These are phyloP conservation scores for Pterois miles DNA, from an alignment of 2,797 vertebrate species.

Conservation along the genomic window DNA sequence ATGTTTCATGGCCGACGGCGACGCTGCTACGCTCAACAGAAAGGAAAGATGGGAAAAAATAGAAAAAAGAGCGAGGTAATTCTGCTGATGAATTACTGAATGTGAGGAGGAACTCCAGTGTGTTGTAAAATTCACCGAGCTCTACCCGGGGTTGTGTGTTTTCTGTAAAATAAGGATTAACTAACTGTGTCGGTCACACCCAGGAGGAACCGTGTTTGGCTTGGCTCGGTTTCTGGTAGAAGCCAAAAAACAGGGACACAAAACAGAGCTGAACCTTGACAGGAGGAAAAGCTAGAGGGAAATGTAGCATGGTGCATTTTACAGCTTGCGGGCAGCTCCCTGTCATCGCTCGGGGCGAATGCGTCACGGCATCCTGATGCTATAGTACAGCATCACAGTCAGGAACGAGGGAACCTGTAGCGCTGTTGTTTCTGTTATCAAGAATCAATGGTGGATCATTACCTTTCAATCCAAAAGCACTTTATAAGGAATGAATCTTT, in stretches of 20 bases:
- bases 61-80: background rate
- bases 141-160: slow-evolving; percentile 33
- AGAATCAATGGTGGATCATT: slow-evolving; percentile 27
- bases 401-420: background rate
- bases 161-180: slow-evolving; percentile 50
- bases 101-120: background rate
- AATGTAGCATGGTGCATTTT: slow-evolving; percentile 38
- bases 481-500: slow-evolving; percentile 35
- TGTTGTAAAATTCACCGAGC: slow-evolving; percentile 33
- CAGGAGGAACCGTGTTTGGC: slow-evolving; percentile 53
- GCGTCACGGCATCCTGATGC: slow-evolving; percentile 16
- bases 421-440: background rate
- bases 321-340: slow-evolving; percentile 22
- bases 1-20: slow-evolving; percentile 67
- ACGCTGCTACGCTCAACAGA: background rate
- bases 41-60: background rate
- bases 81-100: slow-evolving; percentile 32
- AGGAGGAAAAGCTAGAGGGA: slow-evolving; percentile 5
- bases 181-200: slow-evolving; percentile 49
- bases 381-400: background rate
- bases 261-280: slow-evolving; percentile 9
- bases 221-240: slow-evolving; percentile 46
- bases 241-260: slow-evolving; percentile 8
- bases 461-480: slow-evolving; percentile 23
- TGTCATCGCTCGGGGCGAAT: slow-evolving; percentile 21